Evolutionary conservation across 2,113 vertebrate genomes (phyloP), one percentile per base, ranked within the genome.

Genomic region (Catharus bicknelli): DNA sequence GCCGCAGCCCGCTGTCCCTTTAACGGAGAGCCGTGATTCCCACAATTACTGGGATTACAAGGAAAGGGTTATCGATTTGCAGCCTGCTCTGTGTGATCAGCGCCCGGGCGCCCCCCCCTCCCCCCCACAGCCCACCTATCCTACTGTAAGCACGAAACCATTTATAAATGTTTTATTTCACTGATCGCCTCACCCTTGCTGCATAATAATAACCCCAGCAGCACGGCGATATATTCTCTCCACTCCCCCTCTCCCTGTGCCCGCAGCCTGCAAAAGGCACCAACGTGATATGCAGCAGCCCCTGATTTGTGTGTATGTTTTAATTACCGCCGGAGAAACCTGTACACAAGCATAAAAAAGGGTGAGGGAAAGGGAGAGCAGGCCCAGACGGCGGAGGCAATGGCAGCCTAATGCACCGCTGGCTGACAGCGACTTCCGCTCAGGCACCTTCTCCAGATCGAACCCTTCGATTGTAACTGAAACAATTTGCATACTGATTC

Each of bases 401-500:
- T 96, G 97, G 97, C 96, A 96, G 93, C 95, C 97, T 97, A 98
- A 97, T 98, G 98, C 98, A 96, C 97, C 97, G 97, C 98, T 97
- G 97, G 98, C 98, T 98, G 98, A 99, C 99, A 98, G 98, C 98
- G 98, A 96, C 98, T 98, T 98, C 98, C 97, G 97, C 97, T 96
- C 95, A 97, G 97, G 97, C 97, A 96, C 97, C 98, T 97, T 97
- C 96, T 95, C 94, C 98, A 98, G 99, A 99, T 99, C 99, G 99
- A 99, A 99, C 98, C 98, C 98, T 99, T 99, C 99, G 99, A 99
- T 99, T 99, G 99, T 98, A 98, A 99, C 98, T 97, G 99, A 99
- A 98, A 98, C 98, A 98, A 99, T 99, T 99, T 99, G 99, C 99
- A 99, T 99, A 99, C 98, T 98, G 99, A 99, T 99, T 99, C 98